Base-by-base conservation (phyloP, 2,113 vertebrate genomes). In the Ariopsis seemanni region DNA sequence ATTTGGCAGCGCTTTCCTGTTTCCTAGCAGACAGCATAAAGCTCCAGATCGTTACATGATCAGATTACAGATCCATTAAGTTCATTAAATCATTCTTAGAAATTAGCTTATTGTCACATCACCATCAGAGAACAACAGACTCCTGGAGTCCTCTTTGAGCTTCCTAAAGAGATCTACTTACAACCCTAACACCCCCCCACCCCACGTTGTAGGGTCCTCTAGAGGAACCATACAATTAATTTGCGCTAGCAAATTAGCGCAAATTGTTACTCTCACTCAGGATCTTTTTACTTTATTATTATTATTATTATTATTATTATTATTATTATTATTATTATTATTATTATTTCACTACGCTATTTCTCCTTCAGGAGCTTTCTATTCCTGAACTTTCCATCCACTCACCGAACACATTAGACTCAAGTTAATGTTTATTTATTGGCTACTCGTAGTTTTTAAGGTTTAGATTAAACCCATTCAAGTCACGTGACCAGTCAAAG, bases 11-110 rank as follows among this genome's bases (percentile, higher is more conserved):
- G 11, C 77, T 80, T 58, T 17, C 53, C n/a, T 57, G 78, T 20
- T 58, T 80, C 53, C 78, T 27, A 30, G 25, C 22, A 52, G 74
- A 52, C 74, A 14, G 48, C 25, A 30, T 27, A 27, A 55, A 27
- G 52, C 77, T 58, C n/a, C 34, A 27, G n/a, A 80, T 80, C 55
- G 27, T 58, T 58, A 80, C n/a, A 18, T 58, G 78, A 80, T 80
- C 78, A 20, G 78, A 34, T 58, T 58, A 58, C 78, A 58, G 55
- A 34, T 77, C 74, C 74, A 52, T 52, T 52, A 50, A 22, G 48
- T 25, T 75, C 48, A 25, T 50, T 75, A 77, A 52, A 52, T n/a
- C 74, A 77, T n/a, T n/a, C 72, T 75, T 75, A 50, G 48, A 75
- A 50, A 25, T 79, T 14, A 75, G 34, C 17, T 77, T n/a, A 15